Evolutionary conservation across 2,797 vertebrate genomes (phyloP).

Genomic region (Cyclura pinguis): DNA sequence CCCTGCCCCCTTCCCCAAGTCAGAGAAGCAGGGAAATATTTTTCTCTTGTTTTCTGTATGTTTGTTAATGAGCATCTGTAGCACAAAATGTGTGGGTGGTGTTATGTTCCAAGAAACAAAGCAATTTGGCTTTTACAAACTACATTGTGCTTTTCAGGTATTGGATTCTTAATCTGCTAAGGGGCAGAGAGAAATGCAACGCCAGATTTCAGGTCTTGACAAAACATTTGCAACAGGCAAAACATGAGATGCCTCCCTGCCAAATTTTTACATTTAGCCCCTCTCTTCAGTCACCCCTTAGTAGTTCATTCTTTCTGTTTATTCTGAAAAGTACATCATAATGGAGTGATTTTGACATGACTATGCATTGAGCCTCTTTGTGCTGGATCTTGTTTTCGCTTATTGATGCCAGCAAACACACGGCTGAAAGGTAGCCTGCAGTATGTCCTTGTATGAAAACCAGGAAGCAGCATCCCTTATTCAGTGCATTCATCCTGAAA

Average conservation of each 20-base stretch:
- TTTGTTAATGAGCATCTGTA: constrained; percentile 44
- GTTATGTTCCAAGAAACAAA: constrained; percentile 38
- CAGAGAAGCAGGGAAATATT: constrained; percentile 27
- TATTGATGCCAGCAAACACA: background rate
- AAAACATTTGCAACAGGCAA: background rate
- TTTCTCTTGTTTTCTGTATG: constrained; percentile 25
- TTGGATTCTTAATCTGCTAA: background rate
- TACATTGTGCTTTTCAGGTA: constrained; percentile 31
- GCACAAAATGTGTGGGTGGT: constrained; percentile 2
- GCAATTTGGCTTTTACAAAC: constrained; percentile 26
- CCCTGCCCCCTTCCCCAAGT: background rate
- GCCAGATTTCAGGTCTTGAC: background rate
- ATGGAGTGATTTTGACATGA: constrained; percentile 21
- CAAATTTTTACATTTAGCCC: background rate
- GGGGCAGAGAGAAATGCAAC: background rate
- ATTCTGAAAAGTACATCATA: constrained; percentile 9
- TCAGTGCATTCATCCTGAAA: background rate
- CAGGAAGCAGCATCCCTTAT: background rate
- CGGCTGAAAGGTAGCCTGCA: background rate
- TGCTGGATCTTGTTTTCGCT: background rate
- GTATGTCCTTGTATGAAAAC: background rate
- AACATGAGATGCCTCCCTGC: background rate
- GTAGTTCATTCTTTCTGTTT: background rate
- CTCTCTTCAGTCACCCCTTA: background rate
- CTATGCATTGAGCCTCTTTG: background rate